Evolutionary conservation across 2,888 invertebrate species (phyloP).

Genomic region (Sicus ferrugineus): DNA sequence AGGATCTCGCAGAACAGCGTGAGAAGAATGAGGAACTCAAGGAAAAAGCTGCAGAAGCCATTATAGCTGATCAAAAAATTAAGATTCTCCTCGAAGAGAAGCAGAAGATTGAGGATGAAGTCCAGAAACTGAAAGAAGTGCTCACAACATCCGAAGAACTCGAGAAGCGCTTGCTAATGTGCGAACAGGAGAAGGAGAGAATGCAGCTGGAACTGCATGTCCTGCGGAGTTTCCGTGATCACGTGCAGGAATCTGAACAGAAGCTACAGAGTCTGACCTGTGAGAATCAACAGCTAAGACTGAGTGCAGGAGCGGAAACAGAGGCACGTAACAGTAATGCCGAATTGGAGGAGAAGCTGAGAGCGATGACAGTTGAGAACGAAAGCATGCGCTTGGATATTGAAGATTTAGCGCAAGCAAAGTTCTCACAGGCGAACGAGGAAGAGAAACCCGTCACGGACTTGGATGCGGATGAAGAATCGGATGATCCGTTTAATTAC

Average conservation of each 20-base stretch:
- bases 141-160: conserved; percentile 43
- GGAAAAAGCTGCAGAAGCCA: conserved; percentile 40
- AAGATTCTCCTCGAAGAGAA: conserved; percentile 44
- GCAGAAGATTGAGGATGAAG: conserved; percentile 32
- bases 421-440: conserved; percentile 53
- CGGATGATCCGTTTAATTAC: conserved; percentile 42
- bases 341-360: conserved; percentile 53
- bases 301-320: conserved; percentile 55
- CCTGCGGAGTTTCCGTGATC: conserved; percentile 32
- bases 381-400: conserved; percentile 51
- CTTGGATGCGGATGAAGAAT: conserved; percentile 52
- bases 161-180: conserved; percentile 49
- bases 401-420: conserved; percentile 48
- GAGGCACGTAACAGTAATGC: conserved; percentile 50
- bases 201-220: conserved; percentile 51
- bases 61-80: conserved; percentile 43
- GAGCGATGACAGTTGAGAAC: conserved; percentile 50
- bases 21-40: conserved; percentile 39
- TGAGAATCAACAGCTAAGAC: conserved; percentile 55
- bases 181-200: conserved; percentile 55
- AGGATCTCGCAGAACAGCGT: conserved; percentile 42
- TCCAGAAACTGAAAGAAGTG: conserved; percentile 37
- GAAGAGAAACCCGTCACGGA: conserved; percentile 60
- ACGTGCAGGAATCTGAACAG: conserved; percentile 45
- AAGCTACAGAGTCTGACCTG: conserved; percentile 51